Conservation (phyloP, 1,140 invertebrate species). For the Drusus annulatus region DNA sequence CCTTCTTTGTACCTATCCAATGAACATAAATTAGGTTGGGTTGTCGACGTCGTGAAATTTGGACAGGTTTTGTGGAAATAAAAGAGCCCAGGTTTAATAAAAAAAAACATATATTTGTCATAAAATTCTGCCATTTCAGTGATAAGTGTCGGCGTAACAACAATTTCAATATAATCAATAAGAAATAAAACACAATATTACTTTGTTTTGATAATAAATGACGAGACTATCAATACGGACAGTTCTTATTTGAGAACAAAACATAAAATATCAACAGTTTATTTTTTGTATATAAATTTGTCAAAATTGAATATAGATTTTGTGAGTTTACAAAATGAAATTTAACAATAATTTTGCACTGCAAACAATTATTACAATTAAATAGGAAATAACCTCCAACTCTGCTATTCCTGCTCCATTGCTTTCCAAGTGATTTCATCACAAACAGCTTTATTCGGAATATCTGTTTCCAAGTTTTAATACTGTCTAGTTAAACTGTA, state of each 20-base stretch:
- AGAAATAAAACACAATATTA: slow-evolving; percentile 29
- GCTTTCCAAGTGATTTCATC: background rate
- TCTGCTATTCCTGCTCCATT: too few species aligned
- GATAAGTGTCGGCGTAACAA: slow-evolving; percentile 42
- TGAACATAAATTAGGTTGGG: too few species aligned
- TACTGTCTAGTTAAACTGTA: background rate
- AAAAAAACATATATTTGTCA: slow-evolving; percentile 56
- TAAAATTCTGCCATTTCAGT: slow-evolving; percentile 47
- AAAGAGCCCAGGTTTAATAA: slow-evolving; percentile 25
- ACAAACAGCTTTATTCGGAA: background rate
- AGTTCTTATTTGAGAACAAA: background rate
- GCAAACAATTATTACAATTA: too few species aligned
- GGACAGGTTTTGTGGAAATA: background rate
- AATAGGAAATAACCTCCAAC: too few species aligned
- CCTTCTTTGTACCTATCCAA: too few species aligned
- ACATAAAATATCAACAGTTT: background rate
- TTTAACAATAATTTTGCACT: too few species aligned
- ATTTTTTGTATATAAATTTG: too few species aligned
- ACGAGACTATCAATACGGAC: slow-evolving; percentile 2
- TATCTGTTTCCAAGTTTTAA: background rate
- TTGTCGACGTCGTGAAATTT: too few species aligned
- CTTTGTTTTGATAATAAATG: background rate
- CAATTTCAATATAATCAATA: slow-evolving; percentile 47
- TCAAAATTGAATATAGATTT: too few species aligned
- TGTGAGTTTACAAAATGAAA: too few species aligned